Conservation (phyloP, 2,888 invertebrate genomes). For the Erpobdella octoculata region DNA sequence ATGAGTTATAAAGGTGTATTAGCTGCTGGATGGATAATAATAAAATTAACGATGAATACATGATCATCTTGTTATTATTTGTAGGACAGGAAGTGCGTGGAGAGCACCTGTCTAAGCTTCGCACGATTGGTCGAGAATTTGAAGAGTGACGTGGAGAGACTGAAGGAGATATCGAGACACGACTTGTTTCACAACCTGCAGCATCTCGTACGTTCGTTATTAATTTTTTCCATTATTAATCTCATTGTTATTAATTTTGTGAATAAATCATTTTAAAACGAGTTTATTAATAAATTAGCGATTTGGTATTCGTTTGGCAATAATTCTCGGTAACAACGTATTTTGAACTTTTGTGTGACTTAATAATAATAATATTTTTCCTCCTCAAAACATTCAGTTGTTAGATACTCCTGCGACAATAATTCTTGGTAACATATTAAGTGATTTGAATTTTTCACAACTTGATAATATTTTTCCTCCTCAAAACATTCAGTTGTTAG, state of each 20-base stretch:
- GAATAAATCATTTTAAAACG: too few species aligned
- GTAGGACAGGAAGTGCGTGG: constrained; percentile 94
- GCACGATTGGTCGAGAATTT: constrained; percentile 91
- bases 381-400: constrained; percentile 57
- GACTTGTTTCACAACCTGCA: constrained; percentile 82
- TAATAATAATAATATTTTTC: background rate
- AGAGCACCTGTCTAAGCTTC: constrained; percentile 93
- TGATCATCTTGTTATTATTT: too few species aligned
- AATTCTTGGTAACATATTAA: background rate
- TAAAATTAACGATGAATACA: too few species aligned
- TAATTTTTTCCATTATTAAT: background rate
- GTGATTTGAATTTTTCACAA: background rate
- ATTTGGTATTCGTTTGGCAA: too few species aligned
- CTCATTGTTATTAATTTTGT: background rate
- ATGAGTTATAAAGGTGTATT: too few species aligned
- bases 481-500: constrained; percentile 65
- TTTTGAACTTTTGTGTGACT: too few species aligned
- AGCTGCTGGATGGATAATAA: too few species aligned
- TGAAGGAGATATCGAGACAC: constrained; percentile 86
- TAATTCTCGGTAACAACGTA: too few species aligned
- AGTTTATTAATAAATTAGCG: too few species aligned
- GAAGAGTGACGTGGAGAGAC: constrained; percentile 76
- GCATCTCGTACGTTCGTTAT: constrained; percentile 63
- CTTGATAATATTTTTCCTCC: too few species aligned
- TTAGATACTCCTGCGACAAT: constrained; percentile 88